Base-by-base conservation (phyloP, 2,797 vertebrate genomes). In the Myotis myotis region DNA sequence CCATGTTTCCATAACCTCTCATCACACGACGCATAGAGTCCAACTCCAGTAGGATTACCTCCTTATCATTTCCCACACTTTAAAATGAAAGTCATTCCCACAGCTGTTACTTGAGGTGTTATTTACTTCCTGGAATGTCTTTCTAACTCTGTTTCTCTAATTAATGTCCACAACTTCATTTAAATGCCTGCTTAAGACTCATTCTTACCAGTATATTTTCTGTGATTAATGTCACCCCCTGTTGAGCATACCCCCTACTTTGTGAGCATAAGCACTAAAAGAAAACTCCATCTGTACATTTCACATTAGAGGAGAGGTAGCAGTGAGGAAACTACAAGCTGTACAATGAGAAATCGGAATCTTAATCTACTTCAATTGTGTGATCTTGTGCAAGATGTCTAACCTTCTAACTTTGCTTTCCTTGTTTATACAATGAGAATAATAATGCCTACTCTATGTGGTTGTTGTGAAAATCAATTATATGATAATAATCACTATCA, bases 141-240 rank as follows among this genome's bases (percentile, higher is more conserved):
- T 85, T 86, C 79, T 85, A 84, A 91, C 64, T 84, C 64, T 84
- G 15, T 79, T 94, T 81, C 74, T 72, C 74, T 92, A 96, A 86
- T 91, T 87, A 95, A 93, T 55, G 86, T 62, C 38, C n/a, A 60
- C 78, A 55, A 60, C 53, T 94, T 90, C 75, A 92, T 74, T 95
- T 68, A 68, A 81, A 94, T 92, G 44, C 23, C 33, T 89, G 80
- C 5, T 4, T 84, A 74, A 76, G 49, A 84, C 62, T 93, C 82
- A 83, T 89, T 93, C 95, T 90, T 47, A 74, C 78, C 12, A 1
- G 28, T 47, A 74, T 7, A 87, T 60, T 85, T 91, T 89, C 66
- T 95, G 68, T 94, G 79, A 95, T 92, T 94, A 80, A 93, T 86
- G 79, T 85, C 33, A 82, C 82, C 55, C 75, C 87, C 84, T 68